A percentile compares a stretch with the other conserved stretches of the same genome.
phyloP scores from a whole-genome alignment of 2,888 invertebrate species.

The Caenorhabditis drosophilae region DNA sequence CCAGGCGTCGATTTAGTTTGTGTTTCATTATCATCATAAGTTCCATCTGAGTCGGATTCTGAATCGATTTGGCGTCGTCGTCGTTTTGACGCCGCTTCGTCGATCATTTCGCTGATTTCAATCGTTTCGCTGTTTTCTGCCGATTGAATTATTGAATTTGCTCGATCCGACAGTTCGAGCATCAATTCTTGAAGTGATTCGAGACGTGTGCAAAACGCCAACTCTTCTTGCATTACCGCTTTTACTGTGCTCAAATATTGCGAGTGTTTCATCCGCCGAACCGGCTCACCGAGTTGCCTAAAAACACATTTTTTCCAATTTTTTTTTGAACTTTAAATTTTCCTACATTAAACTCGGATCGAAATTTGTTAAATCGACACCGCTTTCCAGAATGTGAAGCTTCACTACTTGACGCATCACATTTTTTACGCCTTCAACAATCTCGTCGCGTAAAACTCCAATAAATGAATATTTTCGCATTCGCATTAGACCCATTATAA shows the following conservation, averaged over 20 bases:
- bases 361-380: constrained; percentile 52
- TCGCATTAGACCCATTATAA: constrained; percentile 87
- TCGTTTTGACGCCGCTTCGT: not conserved
- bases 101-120: constrained; percentile 16
- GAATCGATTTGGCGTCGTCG: not conserved
- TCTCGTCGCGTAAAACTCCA: constrained; percentile 78
- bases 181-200: constrained; percentile 48
- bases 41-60: constrained; percentile 4
- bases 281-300: constrained; percentile 75
- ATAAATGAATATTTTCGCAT: constrained; percentile 87
- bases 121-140: constrained; percentile 13
- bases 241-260: constrained; percentile 79
- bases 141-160: constrained; percentile 7
- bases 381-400: constrained; percentile 52
- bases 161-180: constrained; percentile 38
- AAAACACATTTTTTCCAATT: no score
- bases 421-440: constrained; percentile 72
- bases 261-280: constrained; percentile 76
- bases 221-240: constrained; percentile 76
- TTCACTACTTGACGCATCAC: constrained; percentile 59
- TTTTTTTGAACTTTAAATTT: no score
- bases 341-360: constrained; percentile 59
- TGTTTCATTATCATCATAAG: constrained; percentile 19
- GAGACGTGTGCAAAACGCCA: constrained; percentile 79
- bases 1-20: not conserved